These are phyloP conservation scores for Ancistrus triradiatus DNA, from an alignment of 2,113 vertebrate species.

Conservation along the genomic window DNA sequence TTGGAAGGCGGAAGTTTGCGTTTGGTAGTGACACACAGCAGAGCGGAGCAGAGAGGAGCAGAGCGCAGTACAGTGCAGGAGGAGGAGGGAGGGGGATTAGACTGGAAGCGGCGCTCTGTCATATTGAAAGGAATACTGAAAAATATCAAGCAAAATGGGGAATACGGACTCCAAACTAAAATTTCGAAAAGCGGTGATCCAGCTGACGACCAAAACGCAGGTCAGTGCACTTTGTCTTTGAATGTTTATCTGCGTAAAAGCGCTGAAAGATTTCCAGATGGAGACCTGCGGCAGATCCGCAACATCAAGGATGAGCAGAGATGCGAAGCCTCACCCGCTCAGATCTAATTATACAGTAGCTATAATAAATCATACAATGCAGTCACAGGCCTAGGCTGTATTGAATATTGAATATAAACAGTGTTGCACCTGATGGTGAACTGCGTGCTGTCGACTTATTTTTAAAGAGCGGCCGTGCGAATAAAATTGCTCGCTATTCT, in stretches of 20 bases:
- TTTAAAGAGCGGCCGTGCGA: neutral
- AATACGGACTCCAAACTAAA: conserved; percentile 92
- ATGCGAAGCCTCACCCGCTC: neutral
- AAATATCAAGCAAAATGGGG: conserved; percentile 72
- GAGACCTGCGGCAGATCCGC: conserved; percentile 35
- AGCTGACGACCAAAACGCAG: conserved; percentile 97
- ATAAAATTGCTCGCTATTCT: neutral
- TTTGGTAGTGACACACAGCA: conserved; percentile 55
- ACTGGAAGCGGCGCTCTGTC: conserved; percentile 44
- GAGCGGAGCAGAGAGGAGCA: conserved; percentile 38
- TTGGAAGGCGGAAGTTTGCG: conserved; percentile 61
- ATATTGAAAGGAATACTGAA: conserved; percentile 47
- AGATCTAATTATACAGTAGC: neutral
- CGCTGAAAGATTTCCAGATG: conserved; percentile 17
- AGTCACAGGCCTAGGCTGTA: too few species aligned
- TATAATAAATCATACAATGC: neutral
- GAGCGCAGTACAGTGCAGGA: neutral
- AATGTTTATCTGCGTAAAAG: neutral
- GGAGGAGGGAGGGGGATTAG: conserved; percentile 54
- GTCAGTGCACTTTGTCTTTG: conserved; percentile 52
- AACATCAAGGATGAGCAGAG: conserved; percentile 32
- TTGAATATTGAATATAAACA: neutral
- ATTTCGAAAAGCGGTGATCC: conserved; percentile 97
- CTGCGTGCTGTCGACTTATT: neutral
- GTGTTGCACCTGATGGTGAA: conserved; percentile 1